Evolutionary conservation across 2,888 invertebrate genomes (phyloP), one percentile per base, ranked within the genome.

Genomic region (Plutella xylostella): DNA sequence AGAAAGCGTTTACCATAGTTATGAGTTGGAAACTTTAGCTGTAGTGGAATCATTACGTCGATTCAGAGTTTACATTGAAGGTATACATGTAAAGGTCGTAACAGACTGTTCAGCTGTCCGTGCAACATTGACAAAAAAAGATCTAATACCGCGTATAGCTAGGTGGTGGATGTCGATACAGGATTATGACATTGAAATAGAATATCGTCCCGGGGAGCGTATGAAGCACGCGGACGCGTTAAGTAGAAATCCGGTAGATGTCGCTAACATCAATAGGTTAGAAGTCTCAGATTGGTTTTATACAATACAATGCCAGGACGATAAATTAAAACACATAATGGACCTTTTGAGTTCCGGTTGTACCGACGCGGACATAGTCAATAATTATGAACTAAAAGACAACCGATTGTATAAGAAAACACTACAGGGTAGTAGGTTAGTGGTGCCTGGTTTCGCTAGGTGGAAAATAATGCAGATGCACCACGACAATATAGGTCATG

Each of bases 21-120:
- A 59, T n/a, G 65, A 72, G 37, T 43, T 61, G n/a, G 68, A 70
- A 43, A 51, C 54, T 0, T 45, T 70, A n/a, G 68, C 68, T 0
- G 50, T 67, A 1, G 57, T 65, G 0, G 60, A 55, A 33, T 51
- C 58, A 0, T 41, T 66, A 1, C 31, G 55, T 15, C 51, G 57
- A 46, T 64, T 67, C 45, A 48, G 63, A 15, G 47, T 53, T 1
- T 68, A 64, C 44, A 19, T 67, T 1, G 48, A 55, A n/a, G 61
- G 60, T 3, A 20, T 42, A 2, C 33, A 11, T n/a, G 20, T 42
- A 3, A 34, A 31, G 14, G 21, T 42, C 3, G 33, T 42, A 4
- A 42, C 42, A n/a, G 42, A 42, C n/a, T 42, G 42, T 12, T 14
- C n/a, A 15, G 42, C 42, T 6, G 6, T 42, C 7, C 22, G 33